Base-by-base conservation (phyloP, 2,888 invertebrate genomes). In the Mystacides longicornis region DNA sequence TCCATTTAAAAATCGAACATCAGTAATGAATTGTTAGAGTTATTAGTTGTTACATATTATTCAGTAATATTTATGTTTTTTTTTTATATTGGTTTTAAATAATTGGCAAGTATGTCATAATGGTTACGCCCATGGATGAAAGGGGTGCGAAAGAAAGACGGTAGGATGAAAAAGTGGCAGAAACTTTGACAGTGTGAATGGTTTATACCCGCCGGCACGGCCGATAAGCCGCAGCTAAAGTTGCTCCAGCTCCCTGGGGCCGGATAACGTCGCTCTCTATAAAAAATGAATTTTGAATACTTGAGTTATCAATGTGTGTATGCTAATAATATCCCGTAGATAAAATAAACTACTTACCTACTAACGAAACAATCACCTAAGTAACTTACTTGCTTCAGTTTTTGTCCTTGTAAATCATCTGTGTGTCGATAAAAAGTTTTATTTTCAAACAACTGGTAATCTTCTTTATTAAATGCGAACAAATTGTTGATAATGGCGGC, bases 131-230 rank as follows among this genome's bases (percentile, higher is more conserved):
- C 37, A n/a, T 37, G 37, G 16, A 14, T 37, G 37, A 27, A 18
- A 33, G 53, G 20, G 37, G 37, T 21, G 48, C 14, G 43, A 48
- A 23, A 21, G 23, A 48, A 51, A 27, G 31, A 54, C 48, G 46
- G 18, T 20, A 46, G 51, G 37, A 54, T 50, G 51, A 51, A 57
- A 57, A 57, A 54, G 54, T 46, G 42, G 50, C 52, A 43, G 48
- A 31, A 56, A 54, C 37, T 58, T 54, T 58, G 58, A 58, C 58
- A 58, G 49, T 46, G 42, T 49, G 56, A 54, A 56, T 56, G 56
- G 54, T 59, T 59, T 59, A 59, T 59, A 51, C 56, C 54, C 46
- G n/a, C 45, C 21, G 20, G 48, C 54, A 51, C 23, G 37, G 51
- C 52, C 53, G 56, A 59, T 54, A 59, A 59, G 54, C 56, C 22